Conservation (phyloP, 2,888 invertebrate genomes). For the Drosophila nigricruria region DNA sequence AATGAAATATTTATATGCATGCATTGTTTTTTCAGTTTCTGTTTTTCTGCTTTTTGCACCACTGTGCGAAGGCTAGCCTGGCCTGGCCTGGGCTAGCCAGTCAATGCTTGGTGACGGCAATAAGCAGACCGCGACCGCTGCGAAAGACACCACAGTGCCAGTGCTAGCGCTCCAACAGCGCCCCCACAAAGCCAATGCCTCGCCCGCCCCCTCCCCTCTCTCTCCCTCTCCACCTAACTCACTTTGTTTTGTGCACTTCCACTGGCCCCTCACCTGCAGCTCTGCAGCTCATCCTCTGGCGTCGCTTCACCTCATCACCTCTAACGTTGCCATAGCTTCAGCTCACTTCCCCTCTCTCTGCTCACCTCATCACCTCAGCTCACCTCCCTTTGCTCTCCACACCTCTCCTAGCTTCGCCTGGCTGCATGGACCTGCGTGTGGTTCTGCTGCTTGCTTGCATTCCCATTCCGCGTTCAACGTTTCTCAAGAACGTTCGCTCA, state of each 20-base stretch:
- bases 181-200: constrained; percentile 8
- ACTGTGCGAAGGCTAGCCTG: constrained; percentile 68
- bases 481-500: constrained; percentile 73
- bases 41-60: constrained; percentile 40
- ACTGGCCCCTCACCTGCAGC: background rate
- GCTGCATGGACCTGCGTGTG: constrained; percentile 74
- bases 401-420: constrained; percentile 52
- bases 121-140: constrained; percentile 81
- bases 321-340: background rate
- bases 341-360: background rate
- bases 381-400: too few species aligned
- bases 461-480: constrained; percentile 51
- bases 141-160: constrained; percentile 54
- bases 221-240: background rate
- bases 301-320: background rate
- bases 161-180: constrained; percentile 4
- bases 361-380: background rate
- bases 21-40: constrained; percentile 63
- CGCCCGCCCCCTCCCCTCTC: background rate
- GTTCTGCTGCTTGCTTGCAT: constrained; percentile 77
- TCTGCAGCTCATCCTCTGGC: background rate
- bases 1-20: constrained; percentile 80
- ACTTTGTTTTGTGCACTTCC: background rate
- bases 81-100: constrained; percentile 7
- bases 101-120: constrained; percentile 46